Evolutionary conservation across 2,113 vertebrate species (phyloP).

Genomic region (Jaculus jaculus): DNA sequence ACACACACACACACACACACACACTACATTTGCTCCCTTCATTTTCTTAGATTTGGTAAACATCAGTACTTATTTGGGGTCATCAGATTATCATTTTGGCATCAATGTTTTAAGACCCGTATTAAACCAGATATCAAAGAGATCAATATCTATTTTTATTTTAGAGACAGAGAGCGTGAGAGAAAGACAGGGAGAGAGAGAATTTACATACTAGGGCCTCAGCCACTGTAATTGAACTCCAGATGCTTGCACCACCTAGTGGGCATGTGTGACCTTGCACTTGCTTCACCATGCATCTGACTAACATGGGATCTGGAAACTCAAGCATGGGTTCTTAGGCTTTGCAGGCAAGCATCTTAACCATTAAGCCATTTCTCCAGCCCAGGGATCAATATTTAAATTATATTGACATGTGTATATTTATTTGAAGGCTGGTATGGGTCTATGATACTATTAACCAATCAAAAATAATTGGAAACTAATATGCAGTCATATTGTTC

Average conservation of each 20-base stretch:
- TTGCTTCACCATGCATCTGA: no score
- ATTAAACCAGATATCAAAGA: not conserved
- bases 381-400: no score
- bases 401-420: not conserved
- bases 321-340: no score
- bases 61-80: not conserved
- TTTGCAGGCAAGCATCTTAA: no score
- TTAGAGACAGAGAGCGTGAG: no score
- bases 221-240: no score
- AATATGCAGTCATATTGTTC: not conserved
- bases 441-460: not conserved
- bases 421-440: not conserved
- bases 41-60: slow-evolving; percentile 24
- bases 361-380: no score
- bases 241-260: no score
- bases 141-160: not conserved
- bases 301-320: no score
- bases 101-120: not conserved
- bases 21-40: not conserved
- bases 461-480: not conserved
- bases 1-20: fast-evolving
- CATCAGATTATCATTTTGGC: not conserved
- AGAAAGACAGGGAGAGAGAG: no score
- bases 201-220: no score
- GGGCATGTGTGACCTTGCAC: no score